These are phyloP conservation scores for Poecilia latipinna DNA, from an alignment of 2,113 vertebrate species.

Conservation along the genomic window DNA sequence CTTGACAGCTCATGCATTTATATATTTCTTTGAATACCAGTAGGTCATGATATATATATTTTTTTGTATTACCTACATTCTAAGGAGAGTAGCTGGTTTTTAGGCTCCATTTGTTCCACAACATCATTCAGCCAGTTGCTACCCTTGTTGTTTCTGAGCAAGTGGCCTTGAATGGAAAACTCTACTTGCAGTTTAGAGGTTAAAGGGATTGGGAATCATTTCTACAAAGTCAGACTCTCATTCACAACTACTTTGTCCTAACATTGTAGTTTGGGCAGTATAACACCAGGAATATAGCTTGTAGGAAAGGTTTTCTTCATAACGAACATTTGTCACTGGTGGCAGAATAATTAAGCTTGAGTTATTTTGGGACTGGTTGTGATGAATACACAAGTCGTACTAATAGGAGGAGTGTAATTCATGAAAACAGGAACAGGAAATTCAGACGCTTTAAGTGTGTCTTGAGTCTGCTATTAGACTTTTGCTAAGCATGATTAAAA, in stretches of 20 bases:
- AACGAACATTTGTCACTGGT: conserved; percentile 43
- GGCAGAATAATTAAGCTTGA: conserved; percentile 52
- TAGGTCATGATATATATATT: neutral
- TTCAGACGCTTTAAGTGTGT: conserved; percentile 31
- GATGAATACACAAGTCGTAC: conserved; percentile 47
- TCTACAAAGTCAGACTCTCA: neutral
- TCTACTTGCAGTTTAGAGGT: neutral
- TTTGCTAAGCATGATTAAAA: conserved; percentile 19
- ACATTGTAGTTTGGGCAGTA: conserved; percentile 35
- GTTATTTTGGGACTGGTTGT: conserved; percentile 53
- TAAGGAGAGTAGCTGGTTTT: neutral
- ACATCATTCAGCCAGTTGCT: neutral
- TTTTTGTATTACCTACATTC: too few species aligned
- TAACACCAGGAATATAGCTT: conserved; percentile 27
- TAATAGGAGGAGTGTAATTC: conserved; percentile 43
- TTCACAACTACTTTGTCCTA: conserved; percentile 24
- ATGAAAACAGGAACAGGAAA: conserved; percentile 34
- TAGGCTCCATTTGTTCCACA: neutral
- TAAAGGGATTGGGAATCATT: neutral
- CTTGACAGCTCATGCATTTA: neutral
- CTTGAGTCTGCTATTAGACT: conserved; percentile 20
- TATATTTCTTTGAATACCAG: neutral
- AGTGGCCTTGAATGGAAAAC: neutral
- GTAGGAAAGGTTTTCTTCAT: conserved; percentile 40
- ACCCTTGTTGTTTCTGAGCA: neutral